Evolutionary conservation across 2,888 invertebrate species (phyloP), one percentile per base, ranked within the genome.

Genomic region (Epistrophe grossulariae): DNA sequence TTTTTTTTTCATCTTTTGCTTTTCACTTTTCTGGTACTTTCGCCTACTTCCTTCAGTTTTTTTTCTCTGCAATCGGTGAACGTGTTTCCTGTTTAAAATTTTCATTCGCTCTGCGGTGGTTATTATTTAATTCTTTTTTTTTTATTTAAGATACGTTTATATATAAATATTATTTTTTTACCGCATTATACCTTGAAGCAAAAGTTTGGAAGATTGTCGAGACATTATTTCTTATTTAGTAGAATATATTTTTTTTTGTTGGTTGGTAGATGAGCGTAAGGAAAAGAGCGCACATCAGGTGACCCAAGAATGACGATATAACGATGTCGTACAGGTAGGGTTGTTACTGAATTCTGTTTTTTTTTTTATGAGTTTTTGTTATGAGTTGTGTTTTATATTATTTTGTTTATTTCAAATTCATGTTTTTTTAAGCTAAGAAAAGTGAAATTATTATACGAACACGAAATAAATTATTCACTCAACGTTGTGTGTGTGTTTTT

Each of bases 11-110:
- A 66, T 71, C 60, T 79, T 74, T 79, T 40, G n/a, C 38, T 38
- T n/a, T n/a, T 48, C 11, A 17, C n/a, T 40, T 50, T 19, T 15
- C 43, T 52, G 35, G 68, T 50, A 24, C 52, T 59, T 72, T 59
- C 59, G 59, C 60, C 52, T 57, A 24, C 50, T n/a, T 31, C 35
- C 13, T 52, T 55, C 19, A 10, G 35, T 50, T 72, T 43, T 6
- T 17, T 59, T 59, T 50, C 43, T 73, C 68, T 57, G 59, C 64
- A 45, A 43, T 31, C 57, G 76, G 71, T 52, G 72, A 35, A 79
- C 83, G 83, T 79, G 79, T 76, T 83, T 87, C 83, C 87, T 87
- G 82, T 87, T 87, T 55, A 79, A 79, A 73, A 79, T 82, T 43
- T 82, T 82, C 76, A 66, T 71, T 80, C 64, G 31, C 13, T 45